A percentile compares a stretch with the other conserved stretches of the same genome.
These are phyloP conservation scores for Ceryle rudis DNA, from an alignment of 2,797 vertebrate species.

Conservation along the genomic window DNA sequence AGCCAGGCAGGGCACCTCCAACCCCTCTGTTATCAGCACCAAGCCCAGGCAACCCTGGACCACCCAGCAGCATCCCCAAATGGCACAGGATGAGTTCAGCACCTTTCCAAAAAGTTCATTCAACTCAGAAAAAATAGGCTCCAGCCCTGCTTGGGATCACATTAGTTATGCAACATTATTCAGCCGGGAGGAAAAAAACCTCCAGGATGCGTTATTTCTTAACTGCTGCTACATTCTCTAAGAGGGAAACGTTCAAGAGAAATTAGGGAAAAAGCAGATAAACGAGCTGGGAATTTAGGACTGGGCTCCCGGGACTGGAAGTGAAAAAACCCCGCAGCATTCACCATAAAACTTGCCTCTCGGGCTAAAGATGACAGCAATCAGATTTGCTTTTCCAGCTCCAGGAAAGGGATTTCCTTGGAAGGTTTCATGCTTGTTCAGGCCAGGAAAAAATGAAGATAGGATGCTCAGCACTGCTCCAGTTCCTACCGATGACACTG, in stretches of 20 bases:
- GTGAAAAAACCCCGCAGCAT: rapidly evolving
- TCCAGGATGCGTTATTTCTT: not conserved
- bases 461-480: not conserved
- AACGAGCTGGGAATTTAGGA: slow-evolving; percentile 13
- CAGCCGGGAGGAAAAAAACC: not conserved
- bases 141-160: not conserved
- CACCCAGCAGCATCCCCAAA: not conserved
- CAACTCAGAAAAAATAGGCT: not conserved
- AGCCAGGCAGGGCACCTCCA: not conserved
- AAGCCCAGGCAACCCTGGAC: not conserved
- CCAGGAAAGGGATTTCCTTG: not conserved
- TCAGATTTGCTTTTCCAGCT: not conserved
- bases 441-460: not conserved
- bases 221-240: not conserved
- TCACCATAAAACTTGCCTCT: not conserved
- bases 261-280: not conserved
- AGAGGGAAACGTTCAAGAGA: not conserved
- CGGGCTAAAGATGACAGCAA: not conserved
- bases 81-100: not conserved
- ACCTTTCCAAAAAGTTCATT: not conserved
- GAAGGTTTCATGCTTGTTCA: rapidly evolving
- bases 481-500: not conserved
- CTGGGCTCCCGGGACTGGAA: not conserved
- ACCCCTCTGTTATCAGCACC: not conserved
- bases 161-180: not conserved